A percentile compares a stretch with the other conserved stretches of the same genome.
Evolutionary conservation across 2,113 vertebrate species (phyloP).

Genomic region (Psilopsiagon aurifrons): DNA sequence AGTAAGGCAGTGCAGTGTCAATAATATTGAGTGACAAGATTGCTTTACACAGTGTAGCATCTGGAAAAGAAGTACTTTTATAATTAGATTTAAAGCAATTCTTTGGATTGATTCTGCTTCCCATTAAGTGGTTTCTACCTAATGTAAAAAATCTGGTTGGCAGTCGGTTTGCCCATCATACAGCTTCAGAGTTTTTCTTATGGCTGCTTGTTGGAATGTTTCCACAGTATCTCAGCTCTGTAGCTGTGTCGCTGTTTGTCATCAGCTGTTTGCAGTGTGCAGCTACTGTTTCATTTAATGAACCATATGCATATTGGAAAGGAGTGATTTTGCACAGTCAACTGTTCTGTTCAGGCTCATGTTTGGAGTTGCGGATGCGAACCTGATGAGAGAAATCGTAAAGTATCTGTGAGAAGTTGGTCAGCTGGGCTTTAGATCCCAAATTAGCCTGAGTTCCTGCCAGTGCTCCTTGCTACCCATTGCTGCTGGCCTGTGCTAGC

Average conservation of each 20-base stretch:
- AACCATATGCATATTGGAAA: background rate
- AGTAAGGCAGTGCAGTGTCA: background rate
- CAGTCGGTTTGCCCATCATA: background rate
- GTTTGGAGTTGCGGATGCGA: background rate
- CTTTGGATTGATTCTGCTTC: background rate
- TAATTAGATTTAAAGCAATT: conserved; percentile 6
- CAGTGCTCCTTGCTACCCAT: background rate
- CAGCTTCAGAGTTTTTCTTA: background rate
- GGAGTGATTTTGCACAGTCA: background rate
- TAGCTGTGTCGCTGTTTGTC: background rate
- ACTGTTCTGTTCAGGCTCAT: background rate
- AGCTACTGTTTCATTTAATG: background rate
- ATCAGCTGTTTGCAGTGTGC: background rate
- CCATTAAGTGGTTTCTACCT: conserved; percentile 9
- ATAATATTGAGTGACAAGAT: conserved; percentile 42
- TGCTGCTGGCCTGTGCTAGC: background rate
- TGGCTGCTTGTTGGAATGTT: background rate
- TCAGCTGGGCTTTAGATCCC: background rate
- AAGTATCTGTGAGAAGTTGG: background rate
- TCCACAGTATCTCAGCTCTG: background rate
- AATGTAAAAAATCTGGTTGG: background rate
- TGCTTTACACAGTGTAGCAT: background rate
- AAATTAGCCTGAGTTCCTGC: background rate
- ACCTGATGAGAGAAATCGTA: background rate
- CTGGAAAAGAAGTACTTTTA: background rate